Evolutionary conservation across 2,888 invertebrate species (phyloP).

Genomic region (Thysanoteuthis rhombus): DNA sequence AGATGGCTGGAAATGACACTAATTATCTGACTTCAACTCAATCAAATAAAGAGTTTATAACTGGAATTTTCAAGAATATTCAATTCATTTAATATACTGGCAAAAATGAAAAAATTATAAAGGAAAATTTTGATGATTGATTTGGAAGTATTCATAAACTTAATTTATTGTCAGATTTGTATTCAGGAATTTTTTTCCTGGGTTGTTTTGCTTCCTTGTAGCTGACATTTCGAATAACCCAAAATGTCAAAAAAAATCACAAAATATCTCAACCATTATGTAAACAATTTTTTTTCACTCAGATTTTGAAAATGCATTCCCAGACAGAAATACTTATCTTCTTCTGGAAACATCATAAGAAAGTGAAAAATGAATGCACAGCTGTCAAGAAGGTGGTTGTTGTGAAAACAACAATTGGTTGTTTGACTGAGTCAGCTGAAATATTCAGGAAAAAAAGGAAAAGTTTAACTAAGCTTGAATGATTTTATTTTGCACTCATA

Average conservation of each 20-base stretch:
- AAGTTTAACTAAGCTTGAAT: too few relatives aligned
- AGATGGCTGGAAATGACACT: too few relatives aligned
- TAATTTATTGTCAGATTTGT: not conserved
- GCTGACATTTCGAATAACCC: not conserved
- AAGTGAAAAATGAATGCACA: not conserved
- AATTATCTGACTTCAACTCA: too few relatives aligned
- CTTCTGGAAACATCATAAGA: not conserved
- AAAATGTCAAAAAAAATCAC: too few relatives aligned
- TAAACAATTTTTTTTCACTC: not conserved
- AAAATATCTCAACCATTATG: not conserved
- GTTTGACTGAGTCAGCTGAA: not conserved
- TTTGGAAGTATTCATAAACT: not conserved
- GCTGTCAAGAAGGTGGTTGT: not conserved
- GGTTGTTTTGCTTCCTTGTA: not conserved
- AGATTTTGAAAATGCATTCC: not conserved
- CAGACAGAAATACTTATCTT: slow-evolving; percentile 12
- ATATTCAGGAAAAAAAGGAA: too few relatives aligned
- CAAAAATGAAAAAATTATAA: too few relatives aligned
- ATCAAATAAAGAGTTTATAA: too few relatives aligned
- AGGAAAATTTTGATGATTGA: not conserved
- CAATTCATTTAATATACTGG: too few relatives aligned
- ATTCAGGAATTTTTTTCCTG: not conserved
- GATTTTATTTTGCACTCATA: too few relatives aligned
- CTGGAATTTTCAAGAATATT: too few relatives aligned
- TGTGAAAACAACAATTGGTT: not conserved